Percentiles rank a stretch among this genome's conserved stretches.
Evolutionary conservation across 2,888 invertebrate species (phyloP).

Genomic region (Ecliptopera silaceata): DNA sequence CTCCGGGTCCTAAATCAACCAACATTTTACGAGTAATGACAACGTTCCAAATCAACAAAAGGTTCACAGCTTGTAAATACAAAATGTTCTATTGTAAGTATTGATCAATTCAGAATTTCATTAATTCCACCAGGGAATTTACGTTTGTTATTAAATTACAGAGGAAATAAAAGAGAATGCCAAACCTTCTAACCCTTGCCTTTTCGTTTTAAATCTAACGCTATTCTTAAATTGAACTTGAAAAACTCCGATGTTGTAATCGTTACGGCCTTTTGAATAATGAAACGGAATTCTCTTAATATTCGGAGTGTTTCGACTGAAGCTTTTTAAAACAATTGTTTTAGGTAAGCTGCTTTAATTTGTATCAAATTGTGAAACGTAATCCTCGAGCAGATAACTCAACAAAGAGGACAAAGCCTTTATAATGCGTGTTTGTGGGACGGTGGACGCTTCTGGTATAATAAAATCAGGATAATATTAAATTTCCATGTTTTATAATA

Average conservation of each 20-base stretch:
- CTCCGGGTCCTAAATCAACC: too few species aligned
- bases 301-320: slow-evolving; percentile 11
- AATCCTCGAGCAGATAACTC: slow-evolving; percentile 16
- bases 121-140: slow-evolving; percentile 14
- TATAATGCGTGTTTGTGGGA: slow-evolving; percentile 18
- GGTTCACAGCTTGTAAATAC: background rate
- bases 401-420: slow-evolving; percentile 17
- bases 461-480: slow-evolving; percentile 9
- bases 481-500: slow-evolving; percentile 1
- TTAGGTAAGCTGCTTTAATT: slow-evolving; percentile 20
- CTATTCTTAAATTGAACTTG: slow-evolving; percentile 39
- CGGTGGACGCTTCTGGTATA: slow-evolving; percentile 9
- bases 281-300: slow-evolving; percentile 27
- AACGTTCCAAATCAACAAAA: background rate
- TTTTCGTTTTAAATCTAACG: slow-evolving; percentile 34
- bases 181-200: slow-evolving; percentile 33
- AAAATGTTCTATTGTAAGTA: background rate
- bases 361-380: slow-evolving; percentile 18
- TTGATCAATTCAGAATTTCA: slow-evolving; percentile 20
- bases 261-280: slow-evolving; percentile 36
- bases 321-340: slow-evolving; percentile 16
- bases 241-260: slow-evolving; percentile 38
- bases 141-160: slow-evolving; percentile 20
- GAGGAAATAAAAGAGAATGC: slow-evolving; percentile 25
- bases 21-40: too few species aligned